phyloP scores from a whole-genome alignment of 2,797 vertebrate genomes.

The Brachyrhaphis roseni region DNA sequence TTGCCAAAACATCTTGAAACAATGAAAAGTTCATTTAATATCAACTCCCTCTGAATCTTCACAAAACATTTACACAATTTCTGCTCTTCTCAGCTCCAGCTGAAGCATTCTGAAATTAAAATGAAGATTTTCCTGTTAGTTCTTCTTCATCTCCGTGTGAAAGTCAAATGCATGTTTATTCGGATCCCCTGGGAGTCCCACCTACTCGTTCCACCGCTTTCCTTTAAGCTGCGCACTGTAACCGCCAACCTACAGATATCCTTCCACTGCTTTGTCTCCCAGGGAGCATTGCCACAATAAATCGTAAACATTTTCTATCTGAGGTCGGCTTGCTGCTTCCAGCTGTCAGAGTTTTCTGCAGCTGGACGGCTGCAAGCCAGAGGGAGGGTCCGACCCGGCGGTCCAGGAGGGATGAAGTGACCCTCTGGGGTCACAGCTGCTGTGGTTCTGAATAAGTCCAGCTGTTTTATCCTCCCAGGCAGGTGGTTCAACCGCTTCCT shows the following conservation, averaged over 20 bases:
- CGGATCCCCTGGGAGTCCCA: conserved; percentile 50
- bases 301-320: conserved; percentile 55
- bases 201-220: conserved; percentile 61
- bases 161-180: conserved; percentile 60
- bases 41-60: conserved; percentile 43
- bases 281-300: conserved; percentile 52
- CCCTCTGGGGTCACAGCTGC: conserved; percentile 52
- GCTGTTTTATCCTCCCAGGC: conserved; percentile 43
- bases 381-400: conserved; percentile 29
- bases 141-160: conserved; percentile 59
- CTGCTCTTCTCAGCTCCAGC: conserved; percentile 17
- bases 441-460: conserved; percentile 58
- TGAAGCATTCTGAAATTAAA: conserved; percentile 58
- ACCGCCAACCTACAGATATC: conserved; percentile 46
- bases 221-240: conserved; percentile 54
- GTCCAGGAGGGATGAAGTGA: conserved; percentile 25
- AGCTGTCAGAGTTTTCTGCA: conserved; percentile 51
- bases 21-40: conserved; percentile 22
- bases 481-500: conserved; percentile 23
- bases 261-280: conserved; percentile 47
- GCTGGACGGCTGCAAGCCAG: conserved; percentile 26
- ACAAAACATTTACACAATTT: conserved; percentile 33
- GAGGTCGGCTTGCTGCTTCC: conserved; percentile 58
- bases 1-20: conserved; percentile 47
- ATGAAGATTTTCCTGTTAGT: conserved; percentile 56